These are phyloP conservation scores for Nasonia giraulti DNA, from an alignment of 1,140 invertebrate genomes.

Conservation along the genomic window DNA sequence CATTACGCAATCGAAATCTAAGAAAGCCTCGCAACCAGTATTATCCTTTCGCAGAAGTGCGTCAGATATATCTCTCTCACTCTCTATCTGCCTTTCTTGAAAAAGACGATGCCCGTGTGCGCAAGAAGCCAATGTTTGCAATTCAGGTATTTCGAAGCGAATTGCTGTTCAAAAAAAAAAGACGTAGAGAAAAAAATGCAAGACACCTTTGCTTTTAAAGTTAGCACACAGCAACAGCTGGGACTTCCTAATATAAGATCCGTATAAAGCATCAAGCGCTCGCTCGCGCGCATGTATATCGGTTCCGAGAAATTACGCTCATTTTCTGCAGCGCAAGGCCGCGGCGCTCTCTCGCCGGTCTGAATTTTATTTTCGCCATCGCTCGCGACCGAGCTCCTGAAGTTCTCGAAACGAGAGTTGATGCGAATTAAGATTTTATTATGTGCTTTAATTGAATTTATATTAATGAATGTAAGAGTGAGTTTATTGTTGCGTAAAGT, in stretches of 20 bases:
- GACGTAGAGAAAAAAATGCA: conserved; percentile 8
- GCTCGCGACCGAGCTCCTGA: neutral
- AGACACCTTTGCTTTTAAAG: neutral
- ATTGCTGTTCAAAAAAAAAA: neutral
- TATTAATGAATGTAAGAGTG: too few species aligned
- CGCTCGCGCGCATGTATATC: conserved; percentile 2
- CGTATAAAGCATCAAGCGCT: neutral
- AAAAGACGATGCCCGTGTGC: neutral
- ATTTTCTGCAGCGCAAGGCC: conserved; percentile 26
- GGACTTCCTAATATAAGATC: conserved; percentile 37
- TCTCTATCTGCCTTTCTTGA: too few species aligned
- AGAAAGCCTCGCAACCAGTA: conserved; percentile 2
- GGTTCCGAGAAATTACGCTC: conserved; percentile 18
- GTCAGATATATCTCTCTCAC: neutral
- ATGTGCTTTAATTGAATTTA: too few species aligned
- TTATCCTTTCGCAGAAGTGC: conserved; percentile 40
- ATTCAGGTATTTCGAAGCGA: conserved; percentile 11
- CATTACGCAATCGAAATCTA: conserved; percentile 42
- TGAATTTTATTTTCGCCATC: neutral
- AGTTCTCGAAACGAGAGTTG: neutral
- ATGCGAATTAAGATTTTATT: too few species aligned
- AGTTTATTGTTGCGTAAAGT: too few species aligned
- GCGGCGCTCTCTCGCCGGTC: neutral
- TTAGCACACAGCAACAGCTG: conserved; percentile 17
- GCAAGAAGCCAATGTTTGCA: conserved; percentile 30